Evolutionary conservation across 2,888 invertebrate genomes (phyloP).

Genomic region (Sphinx pinastri): DNA sequence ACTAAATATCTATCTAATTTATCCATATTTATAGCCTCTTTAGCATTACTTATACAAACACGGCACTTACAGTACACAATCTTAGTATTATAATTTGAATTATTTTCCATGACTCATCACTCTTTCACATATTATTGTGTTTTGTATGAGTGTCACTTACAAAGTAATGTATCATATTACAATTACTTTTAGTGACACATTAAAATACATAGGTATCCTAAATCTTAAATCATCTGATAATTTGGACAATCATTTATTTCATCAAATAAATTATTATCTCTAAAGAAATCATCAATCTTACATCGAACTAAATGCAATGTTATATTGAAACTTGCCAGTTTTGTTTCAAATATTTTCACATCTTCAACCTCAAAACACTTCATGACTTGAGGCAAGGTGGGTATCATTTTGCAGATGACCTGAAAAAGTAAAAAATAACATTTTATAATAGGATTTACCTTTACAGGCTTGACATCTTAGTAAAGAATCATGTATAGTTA

Average conservation of each 20-base stretch:
- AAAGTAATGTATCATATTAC: slow-evolving; percentile 22
- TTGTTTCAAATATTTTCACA: slow-evolving; percentile 66
- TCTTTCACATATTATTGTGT: slow-evolving; percentile 5
- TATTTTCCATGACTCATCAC: neutral
- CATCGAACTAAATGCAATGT: slow-evolving; percentile 84
- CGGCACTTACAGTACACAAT: slow-evolving; percentile 40
- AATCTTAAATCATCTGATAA: slow-evolving; percentile 27
- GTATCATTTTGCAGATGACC: slow-evolving; percentile 87
- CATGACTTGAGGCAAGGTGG: slow-evolving; percentile 83
- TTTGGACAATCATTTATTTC: slow-evolving; percentile 37
- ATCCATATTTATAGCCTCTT: slow-evolving; percentile 41
- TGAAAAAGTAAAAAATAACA: slow-evolving; percentile 56
- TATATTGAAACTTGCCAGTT: slow-evolving; percentile 71
- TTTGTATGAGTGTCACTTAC: too few species aligned
- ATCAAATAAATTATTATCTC: slow-evolving; percentile 81
- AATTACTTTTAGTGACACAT: slow-evolving; percentile 26
- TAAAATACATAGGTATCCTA: slow-evolving; percentile 30
- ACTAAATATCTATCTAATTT: slow-evolving; percentile 23
- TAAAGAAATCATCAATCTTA: slow-evolving; percentile 85
- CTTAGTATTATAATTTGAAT: slow-evolving; percentile 36
- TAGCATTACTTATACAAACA: slow-evolving; percentile 40
- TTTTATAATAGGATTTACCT: too few species aligned
- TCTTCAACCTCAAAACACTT: slow-evolving; percentile 74
- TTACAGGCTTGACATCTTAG: neutral
- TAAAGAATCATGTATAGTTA: neutral